Conservation (phyloP, 2,113 vertebrate species). For the Hystrix brachyura region DNA sequence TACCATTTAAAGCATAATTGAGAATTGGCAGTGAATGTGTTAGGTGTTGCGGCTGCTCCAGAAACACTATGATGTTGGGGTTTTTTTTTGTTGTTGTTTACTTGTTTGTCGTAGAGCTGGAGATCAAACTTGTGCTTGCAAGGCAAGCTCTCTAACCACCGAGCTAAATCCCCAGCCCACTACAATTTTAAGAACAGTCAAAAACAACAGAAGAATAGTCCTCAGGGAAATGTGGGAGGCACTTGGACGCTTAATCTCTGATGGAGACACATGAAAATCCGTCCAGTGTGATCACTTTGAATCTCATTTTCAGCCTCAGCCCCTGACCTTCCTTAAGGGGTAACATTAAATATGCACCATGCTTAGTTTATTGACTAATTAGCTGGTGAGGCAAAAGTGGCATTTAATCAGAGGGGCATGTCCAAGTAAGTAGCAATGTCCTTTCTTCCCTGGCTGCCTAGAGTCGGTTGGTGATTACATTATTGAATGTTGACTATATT, state of each 20-base stretch:
- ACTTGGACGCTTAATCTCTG: not conserved
- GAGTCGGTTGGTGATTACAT: conserved; percentile 58
- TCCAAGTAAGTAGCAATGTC: conserved; percentile 40
- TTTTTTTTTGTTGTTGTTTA: no score
- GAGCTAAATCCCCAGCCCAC: no score
- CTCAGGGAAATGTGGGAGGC: not conserved
- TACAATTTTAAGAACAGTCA: no score
- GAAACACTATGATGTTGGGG: not conserved
- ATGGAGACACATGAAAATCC: not conserved
- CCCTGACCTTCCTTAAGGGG: not conserved
- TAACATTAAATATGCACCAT: not conserved
- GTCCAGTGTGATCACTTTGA: not conserved
- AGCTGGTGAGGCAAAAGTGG: conserved; percentile 53
- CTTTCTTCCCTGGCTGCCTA: not conserved
- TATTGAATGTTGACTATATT: conserved; percentile 52
- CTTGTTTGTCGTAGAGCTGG: no score
- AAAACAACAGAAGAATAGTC: not conserved
- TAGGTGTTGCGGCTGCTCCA: not conserved
- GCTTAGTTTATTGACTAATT: conserved; percentile 53
- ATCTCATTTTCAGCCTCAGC: conserved; percentile 64
- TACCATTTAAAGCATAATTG: not conserved
- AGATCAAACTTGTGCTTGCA: no score
- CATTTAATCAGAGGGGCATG: conserved; percentile 66
- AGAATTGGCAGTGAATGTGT: not conserved
- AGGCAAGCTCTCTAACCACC: no score